phyloP scores from a whole-genome alignment of 2,888 invertebrate genomes.

The Patella ulyssiponensis region DNA sequence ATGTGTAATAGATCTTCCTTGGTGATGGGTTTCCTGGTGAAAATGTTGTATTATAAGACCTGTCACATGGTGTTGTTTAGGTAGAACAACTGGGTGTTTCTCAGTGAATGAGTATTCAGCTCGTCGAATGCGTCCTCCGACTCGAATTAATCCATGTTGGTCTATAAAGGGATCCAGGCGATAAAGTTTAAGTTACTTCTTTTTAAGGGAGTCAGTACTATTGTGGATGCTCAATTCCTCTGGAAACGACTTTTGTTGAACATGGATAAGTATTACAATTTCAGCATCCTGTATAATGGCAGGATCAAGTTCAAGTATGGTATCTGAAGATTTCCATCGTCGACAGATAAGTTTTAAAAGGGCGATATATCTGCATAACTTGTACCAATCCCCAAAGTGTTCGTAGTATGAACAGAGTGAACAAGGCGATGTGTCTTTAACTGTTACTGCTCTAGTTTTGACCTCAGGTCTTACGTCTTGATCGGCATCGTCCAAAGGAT shows the following conservation, averaged over 20 bases:
- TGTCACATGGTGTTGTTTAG: background rate
- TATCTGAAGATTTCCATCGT: no score
- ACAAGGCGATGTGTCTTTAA: no score
- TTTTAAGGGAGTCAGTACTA: background rate
- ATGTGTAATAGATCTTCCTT: constrained; percentile 6
- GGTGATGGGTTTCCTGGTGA: background rate
- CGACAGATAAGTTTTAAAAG: no score
- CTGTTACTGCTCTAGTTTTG: no score
- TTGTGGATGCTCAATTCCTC: background rate
- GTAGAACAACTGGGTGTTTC: constrained; percentile 14
- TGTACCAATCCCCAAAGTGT: no score
- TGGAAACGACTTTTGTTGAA: background rate
- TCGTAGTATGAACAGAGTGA: no score
- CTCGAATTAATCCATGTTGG: background rate
- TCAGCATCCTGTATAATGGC: background rate
- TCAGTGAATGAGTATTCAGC: background rate
- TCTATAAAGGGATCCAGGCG: background rate
- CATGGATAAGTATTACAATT: background rate
- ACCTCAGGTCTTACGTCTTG: no score
- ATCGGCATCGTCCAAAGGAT: no score
- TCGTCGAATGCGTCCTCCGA: background rate
- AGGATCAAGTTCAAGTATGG: background rate
- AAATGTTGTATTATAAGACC: background rate
- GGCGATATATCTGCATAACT: no score
- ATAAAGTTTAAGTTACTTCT: background rate